phyloP scores from a whole-genome alignment of 2,797 vertebrate genomes.

The Mus minutoides region DNA sequence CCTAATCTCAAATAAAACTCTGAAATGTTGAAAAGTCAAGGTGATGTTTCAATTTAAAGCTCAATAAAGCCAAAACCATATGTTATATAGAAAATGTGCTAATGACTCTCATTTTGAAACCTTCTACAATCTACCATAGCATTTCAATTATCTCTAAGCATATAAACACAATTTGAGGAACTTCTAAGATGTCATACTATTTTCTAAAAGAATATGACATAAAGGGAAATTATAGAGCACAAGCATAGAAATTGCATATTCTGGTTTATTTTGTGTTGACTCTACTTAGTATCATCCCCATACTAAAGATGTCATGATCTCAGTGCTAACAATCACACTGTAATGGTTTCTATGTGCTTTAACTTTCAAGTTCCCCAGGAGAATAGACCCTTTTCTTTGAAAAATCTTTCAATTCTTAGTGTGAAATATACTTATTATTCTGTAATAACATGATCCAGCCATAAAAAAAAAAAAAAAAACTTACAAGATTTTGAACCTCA shows the following conservation, averaged over 20 bases:
- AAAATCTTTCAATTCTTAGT: background rate
- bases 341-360: background rate
- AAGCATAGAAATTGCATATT: background rate
- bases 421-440: background rate
- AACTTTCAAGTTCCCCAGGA: background rate
- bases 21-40: conserved; percentile 44
- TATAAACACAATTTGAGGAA: background rate
- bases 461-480: conserved; percentile 5
- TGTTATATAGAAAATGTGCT: background rate
- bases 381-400: background rate
- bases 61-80: background rate
- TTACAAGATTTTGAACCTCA: background rate
- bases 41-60: background rate
- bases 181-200: background rate
- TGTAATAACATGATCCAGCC: background rate
- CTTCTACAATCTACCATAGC: background rate
- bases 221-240: background rate
- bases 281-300: background rate
- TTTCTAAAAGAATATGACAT: conserved; percentile 26
- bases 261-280: background rate
- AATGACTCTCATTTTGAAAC: background rate
- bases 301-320: background rate
- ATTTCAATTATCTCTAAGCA: background rate
- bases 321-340: background rate
- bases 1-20: conserved; percentile 31